These are phyloP conservation scores for Lutjanus argentimaculatus DNA, from an alignment of 2,797 vertebrate species.

Conservation along the genomic window DNA sequence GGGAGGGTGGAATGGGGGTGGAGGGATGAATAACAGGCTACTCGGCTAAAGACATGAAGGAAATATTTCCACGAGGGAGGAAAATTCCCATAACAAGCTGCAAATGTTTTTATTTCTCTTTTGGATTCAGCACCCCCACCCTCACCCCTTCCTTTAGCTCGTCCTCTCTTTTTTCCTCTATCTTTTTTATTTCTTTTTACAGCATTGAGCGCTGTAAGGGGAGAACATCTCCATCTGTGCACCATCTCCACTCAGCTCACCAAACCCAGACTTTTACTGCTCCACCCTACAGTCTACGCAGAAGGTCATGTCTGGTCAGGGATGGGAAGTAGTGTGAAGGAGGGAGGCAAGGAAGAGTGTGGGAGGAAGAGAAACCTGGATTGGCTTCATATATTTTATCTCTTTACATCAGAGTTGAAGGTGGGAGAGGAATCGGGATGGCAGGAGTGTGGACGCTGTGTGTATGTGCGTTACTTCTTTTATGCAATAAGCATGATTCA, in stretches of 20 bases:
- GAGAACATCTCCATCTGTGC: slow-evolving; percentile 81
- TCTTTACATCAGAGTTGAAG: slow-evolving; percentile 35
- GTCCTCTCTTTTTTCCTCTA: slow-evolving; percentile 25
- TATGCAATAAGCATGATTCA: slow-evolving; percentile 35
- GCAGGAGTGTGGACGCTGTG: not conserved
- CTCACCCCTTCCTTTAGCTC: slow-evolving; percentile 17
- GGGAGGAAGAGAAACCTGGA: slow-evolving; percentile 49
- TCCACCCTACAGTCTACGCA: slow-evolving; percentile 58
- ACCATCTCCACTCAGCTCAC: slow-evolving; percentile 68
- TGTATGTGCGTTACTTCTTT: slow-evolving; percentile 14
- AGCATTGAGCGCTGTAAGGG: slow-evolving; percentile 61
- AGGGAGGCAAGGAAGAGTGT: slow-evolving; percentile 33
- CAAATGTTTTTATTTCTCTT: slow-evolving; percentile 69
- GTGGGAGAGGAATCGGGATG: slow-evolving; percentile 19
- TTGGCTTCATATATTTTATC: slow-evolving; percentile 25
- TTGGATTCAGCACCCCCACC: slow-evolving; percentile 22
- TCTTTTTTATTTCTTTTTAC: slow-evolving; percentile 58
- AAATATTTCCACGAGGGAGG: slow-evolving; percentile 83
- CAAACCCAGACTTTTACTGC: slow-evolving; percentile 57
- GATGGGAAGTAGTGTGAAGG: slow-evolving; percentile 41
- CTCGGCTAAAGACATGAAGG: slow-evolving; percentile 54
- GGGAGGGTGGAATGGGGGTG: slow-evolving; percentile 49
- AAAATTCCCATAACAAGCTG: slow-evolving; percentile 87
- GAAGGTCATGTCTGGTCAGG: slow-evolving; percentile 68
- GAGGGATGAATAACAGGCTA: slow-evolving; percentile 52